Conservation (phyloP, 2,888 invertebrate genomes). For the Disparrhopalites patrizii region DNA sequence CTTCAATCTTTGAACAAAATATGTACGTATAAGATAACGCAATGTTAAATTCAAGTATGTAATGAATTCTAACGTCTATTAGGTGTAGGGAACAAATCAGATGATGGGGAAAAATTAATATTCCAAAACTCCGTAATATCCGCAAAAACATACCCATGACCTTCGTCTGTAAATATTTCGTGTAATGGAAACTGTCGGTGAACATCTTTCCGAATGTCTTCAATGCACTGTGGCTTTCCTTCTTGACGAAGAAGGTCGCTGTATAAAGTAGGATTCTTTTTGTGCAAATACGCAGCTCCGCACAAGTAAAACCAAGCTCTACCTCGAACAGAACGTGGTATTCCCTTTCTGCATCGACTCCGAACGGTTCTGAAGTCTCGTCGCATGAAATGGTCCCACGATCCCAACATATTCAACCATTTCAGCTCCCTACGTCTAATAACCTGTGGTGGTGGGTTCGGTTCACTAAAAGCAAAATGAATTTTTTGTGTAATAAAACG, state of each 20-base stretch:
- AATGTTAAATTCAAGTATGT: too few species aligned
- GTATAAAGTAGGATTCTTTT: constrained; percentile 65
- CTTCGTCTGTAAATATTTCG: constrained; percentile 90
- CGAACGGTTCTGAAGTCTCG: constrained; percentile 53
- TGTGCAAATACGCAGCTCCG: constrained; percentile 72
- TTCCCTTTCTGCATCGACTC: constrained; percentile 93
- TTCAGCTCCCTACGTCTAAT: constrained; percentile 86
- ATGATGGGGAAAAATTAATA: too few species aligned
- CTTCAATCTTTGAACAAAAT: too few species aligned
- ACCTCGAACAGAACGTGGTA: constrained; percentile 88
- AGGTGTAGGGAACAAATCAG: too few species aligned
- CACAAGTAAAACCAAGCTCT: constrained; percentile 94
- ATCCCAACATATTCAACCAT: constrained; percentile 93
- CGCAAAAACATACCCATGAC: constrained; percentile 74
- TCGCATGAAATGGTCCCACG: constrained; percentile 89
- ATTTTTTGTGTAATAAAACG: neutral
- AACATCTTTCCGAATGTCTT: constrained; percentile 93
- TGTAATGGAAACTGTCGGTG: constrained; percentile 96
- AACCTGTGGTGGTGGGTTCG: constrained; percentile 72
- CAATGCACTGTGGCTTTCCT: constrained; percentile 81
- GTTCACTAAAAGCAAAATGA: constrained; percentile 54
- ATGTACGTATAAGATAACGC: too few species aligned
- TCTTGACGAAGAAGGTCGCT: constrained; percentile 67
- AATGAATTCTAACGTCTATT: too few species aligned
- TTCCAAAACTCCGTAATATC: too few species aligned